Conservation (phyloP, 1,140 invertebrate species). For the Caenorhabditis tropicalis region DNA sequence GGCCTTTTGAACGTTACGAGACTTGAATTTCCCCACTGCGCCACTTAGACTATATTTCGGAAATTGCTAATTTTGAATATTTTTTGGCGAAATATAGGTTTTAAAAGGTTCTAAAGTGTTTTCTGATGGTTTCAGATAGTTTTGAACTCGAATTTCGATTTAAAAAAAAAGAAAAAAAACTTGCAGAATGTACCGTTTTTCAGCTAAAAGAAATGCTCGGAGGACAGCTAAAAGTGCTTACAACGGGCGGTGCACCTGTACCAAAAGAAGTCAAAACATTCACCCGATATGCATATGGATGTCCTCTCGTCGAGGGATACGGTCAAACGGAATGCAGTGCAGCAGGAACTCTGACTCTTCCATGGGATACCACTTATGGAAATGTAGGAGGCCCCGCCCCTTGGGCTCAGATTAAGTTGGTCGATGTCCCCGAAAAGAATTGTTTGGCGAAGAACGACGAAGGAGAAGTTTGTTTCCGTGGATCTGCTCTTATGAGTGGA, state of each 20-base stretch:
- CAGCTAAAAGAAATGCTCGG: conserved; percentile 60
- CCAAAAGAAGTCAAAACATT: conserved; percentile 62
- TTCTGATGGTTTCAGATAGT: too few species aligned
- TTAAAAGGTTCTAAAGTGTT: too few species aligned
- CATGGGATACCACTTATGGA: conserved; percentile 61
- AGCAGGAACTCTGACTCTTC: conserved; percentile 64
- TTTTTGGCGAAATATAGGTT: too few species aligned
- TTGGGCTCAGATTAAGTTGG: conserved; percentile 65
- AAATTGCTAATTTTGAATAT: too few species aligned
- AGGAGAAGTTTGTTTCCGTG: conserved; percentile 68
- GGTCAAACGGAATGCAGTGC: conserved; percentile 69
- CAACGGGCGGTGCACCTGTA: conserved; percentile 64
- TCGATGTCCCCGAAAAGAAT: conserved; percentile 67
- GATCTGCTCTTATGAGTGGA: conserved; percentile 65
- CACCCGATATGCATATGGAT: conserved; percentile 63
- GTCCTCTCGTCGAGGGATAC: conserved; percentile 68
- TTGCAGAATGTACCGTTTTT: too few species aligned
- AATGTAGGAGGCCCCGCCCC: conserved; percentile 66
- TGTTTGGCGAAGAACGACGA: conserved; percentile 63
- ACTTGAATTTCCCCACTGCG: too few species aligned
- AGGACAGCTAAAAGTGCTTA: conserved; percentile 60
- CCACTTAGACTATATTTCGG: too few species aligned
- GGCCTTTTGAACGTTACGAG: too few species aligned
- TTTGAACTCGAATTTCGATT: too few species aligned
- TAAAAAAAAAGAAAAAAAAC: too few species aligned